Base-by-base conservation (phyloP, 2,888 invertebrate species). In the Zygogramma bicolorata region DNA sequence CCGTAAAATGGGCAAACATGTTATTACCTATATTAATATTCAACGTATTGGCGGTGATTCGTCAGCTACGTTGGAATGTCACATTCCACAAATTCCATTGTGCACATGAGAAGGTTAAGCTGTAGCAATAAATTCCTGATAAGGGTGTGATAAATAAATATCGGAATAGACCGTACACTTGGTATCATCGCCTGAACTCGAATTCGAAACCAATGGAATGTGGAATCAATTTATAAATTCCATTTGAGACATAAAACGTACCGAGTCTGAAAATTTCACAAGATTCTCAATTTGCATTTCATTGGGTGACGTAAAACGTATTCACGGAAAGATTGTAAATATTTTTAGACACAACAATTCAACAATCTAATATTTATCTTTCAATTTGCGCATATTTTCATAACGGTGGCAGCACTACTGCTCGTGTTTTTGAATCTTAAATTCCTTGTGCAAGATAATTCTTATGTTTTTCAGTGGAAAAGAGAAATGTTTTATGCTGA, bases 391-490 rank as follows among this genome's bases (percentile, higher is more conserved):
- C 89, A 88, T 90, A 88, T 88, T 89, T 90, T 84, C 89, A 87
- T 84, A 85, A 85, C 89, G 91, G 89, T 88, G 88, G 92, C 91
- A 89, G 89, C 89, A 89, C 89, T 80, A 77, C 76, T 76, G 68
- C 79, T 71, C 71, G 87, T 85, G 84, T 83, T 85, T 84, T 82
- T 80, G 79, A 79, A 78, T 77, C 72, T 78, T 71, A 77, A 81
- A 78, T 77, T 76, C 75, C 76, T 72, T 75, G 40, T 2, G 29
- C 18, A 63, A 46, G 29, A 63, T 49, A 40, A 27, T 40, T 62
- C 25, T n/a, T 31, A 63, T 63, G 63, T 63, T 63, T 61, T 63
- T 18, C 20, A 38, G 22, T 27, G 40, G 27, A 8, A 10, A 7
- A 46, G 46, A 46, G 63, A 27, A 62, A 62, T 8, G 27, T 46